Evolutionary conservation across 1,140 invertebrate species (phyloP).

Genomic region (Drosophila kikkawai): DNA sequence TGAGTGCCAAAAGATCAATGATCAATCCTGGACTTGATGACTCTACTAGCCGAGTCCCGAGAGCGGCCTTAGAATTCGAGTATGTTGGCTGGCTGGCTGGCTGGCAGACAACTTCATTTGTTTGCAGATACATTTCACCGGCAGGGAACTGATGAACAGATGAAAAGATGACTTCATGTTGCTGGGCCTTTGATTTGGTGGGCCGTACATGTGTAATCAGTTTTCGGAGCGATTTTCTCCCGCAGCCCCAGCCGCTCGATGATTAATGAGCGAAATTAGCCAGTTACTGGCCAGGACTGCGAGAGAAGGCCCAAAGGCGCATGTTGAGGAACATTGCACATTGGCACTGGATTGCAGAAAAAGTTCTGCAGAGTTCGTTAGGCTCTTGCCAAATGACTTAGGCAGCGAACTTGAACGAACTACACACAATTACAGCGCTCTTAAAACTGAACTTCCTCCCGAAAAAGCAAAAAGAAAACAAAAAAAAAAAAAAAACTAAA

Average conservation of each 20-base stretch:
- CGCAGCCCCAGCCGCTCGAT: slow-evolving; percentile 35
- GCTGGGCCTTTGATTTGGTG: slow-evolving; percentile 62
- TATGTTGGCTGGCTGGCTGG: slow-evolving; percentile 26
- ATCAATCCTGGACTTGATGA: slow-evolving; percentile 79
- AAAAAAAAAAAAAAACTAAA: slow-evolving; percentile 10
- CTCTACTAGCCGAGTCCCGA: slow-evolving; percentile 56
- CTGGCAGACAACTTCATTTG: slow-evolving; percentile 78
- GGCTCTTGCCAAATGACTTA: slow-evolving; percentile 73
- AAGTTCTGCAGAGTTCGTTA: slow-evolving; percentile 50
- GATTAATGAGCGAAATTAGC: slow-evolving; percentile 83
- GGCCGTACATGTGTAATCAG: slow-evolving; percentile 76
- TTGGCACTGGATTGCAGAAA: slow-evolving; percentile 39
- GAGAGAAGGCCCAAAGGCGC: slow-evolving; percentile 31
- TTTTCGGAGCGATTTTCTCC: slow-evolving; percentile 52
- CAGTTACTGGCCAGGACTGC: slow-evolving; percentile 9
- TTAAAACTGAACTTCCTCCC: slow-evolving; percentile 73
- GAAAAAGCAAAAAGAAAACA: slow-evolving; percentile 14
- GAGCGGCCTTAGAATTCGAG: slow-evolving; percentile 31
- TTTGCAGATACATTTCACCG: slow-evolving; percentile 79
- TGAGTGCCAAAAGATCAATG: slow-evolving; percentile 83
- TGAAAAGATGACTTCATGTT: slow-evolving; percentile 37
- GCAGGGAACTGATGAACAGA: slow-evolving; percentile 31
- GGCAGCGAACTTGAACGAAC: slow-evolving; percentile 81
- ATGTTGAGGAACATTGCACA: slow-evolving; percentile 17
- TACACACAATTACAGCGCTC: slow-evolving; percentile 69